These are phyloP conservation scores for Isichthys henryi DNA, from an alignment of 2,113 vertebrate genomes.

Conservation along the genomic window DNA sequence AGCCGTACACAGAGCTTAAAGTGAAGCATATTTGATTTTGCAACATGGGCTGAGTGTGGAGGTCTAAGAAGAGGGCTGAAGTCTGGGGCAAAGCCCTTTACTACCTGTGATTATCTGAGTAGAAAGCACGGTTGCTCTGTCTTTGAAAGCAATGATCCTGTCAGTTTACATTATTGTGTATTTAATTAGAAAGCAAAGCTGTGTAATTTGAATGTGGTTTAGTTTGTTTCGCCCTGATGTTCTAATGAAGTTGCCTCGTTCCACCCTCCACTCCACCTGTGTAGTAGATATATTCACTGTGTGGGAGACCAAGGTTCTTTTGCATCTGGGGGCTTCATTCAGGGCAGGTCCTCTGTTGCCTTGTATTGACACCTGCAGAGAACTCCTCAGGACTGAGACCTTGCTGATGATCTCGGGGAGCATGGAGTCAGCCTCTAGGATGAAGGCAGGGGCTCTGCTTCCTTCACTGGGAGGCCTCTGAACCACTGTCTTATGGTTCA, in stretches of 20 bases:
- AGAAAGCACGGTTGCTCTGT: background rate
- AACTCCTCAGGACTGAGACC: background rate
- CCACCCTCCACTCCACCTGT: background rate
- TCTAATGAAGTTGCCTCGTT: background rate
- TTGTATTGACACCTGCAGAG: background rate
- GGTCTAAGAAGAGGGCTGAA: background rate
- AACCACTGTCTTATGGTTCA: background rate
- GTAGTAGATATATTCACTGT: background rate
- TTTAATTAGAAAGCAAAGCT: background rate
- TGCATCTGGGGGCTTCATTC: background rate
- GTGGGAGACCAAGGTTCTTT: background rate
- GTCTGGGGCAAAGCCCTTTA: background rate
- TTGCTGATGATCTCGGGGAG: background rate
- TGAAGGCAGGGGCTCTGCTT: background rate
- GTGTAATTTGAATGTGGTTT: background rate
- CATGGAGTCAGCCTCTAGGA: background rate
- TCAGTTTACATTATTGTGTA: background rate
- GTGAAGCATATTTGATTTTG: background rate
- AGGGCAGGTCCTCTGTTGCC: background rate
- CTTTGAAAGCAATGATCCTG: background rate
- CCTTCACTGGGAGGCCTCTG: background rate
- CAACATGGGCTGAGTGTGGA: background rate
- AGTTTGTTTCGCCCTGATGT: background rate
- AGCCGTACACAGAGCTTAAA: slow-evolving; percentile 37
- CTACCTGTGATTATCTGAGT: background rate